phyloP scores from a whole-genome alignment of 2,888 invertebrate species.

The Thyatira batis region DNA sequence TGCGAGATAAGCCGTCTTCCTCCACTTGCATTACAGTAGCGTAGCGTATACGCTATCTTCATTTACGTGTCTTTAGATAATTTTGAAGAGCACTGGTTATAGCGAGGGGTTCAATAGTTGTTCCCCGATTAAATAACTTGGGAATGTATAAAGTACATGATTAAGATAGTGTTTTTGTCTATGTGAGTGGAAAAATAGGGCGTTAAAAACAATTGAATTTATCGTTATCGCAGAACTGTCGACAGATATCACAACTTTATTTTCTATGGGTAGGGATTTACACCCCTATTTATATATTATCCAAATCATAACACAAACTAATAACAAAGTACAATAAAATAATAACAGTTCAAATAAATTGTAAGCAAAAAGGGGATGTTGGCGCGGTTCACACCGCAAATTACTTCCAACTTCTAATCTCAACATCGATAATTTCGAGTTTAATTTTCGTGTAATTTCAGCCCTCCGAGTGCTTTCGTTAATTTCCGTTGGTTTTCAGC shows the following conservation, averaged over 20 bases:
- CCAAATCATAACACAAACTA: constrained; percentile 33
- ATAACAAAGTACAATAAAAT: constrained; percentile 25
- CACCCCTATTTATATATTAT: constrained; percentile 23
- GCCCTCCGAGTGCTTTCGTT: constrained; percentile 35
- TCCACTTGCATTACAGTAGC: neutral
- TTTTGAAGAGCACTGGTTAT: neutral
- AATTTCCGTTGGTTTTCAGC: constrained; percentile 37
- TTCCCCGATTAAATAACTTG: too few relatives aligned
- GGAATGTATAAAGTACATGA: too few relatives aligned
- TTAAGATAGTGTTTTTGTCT: too few relatives aligned
- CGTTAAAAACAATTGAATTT: too few relatives aligned
- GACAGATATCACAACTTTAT: neutral
- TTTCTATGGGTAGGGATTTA: neutral
- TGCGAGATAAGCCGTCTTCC: neutral
- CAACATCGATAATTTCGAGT: constrained; percentile 46
- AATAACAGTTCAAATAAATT: constrained; percentile 12
- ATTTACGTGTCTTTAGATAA: neutral
- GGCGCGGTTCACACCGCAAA: constrained; percentile 37
- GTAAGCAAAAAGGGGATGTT: constrained; percentile 38
- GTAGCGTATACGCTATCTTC: neutral
- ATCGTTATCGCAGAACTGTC: neutral
- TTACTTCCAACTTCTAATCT: constrained; percentile 59
- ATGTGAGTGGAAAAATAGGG: too few relatives aligned
- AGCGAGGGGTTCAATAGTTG: neutral
- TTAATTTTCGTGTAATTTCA: constrained; percentile 58